phyloP scores from a whole-genome alignment of 2,113 vertebrate species.

The Steatornis caripensis region DNA sequence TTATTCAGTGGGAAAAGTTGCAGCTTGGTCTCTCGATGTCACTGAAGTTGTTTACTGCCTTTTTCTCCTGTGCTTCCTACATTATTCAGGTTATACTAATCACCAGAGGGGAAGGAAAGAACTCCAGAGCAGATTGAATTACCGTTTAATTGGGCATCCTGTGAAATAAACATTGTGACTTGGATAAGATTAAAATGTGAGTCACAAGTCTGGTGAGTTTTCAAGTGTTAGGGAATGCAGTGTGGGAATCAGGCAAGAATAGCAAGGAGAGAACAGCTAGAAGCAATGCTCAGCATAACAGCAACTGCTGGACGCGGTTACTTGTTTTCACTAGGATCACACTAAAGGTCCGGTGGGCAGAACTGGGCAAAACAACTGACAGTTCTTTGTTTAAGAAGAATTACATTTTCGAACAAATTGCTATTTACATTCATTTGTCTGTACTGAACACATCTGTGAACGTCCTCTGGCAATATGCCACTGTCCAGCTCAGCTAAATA shows the following conservation, averaged over 20 bases:
- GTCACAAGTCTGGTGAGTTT: slow-evolving; percentile 61
- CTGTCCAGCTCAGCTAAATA: not conserved
- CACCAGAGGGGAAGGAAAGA: slow-evolving; percentile 59
- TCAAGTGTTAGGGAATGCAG: not conserved
- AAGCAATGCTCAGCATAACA: not conserved
- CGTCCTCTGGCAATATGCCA: not conserved
- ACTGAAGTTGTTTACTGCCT: not conserved
- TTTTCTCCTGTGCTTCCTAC: not conserved
- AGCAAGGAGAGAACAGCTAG: not conserved
- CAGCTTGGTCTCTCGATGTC: not conserved
- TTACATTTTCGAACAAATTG: not conserved
- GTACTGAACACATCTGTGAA: not conserved
- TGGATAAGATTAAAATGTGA: slow-evolving; percentile 57
- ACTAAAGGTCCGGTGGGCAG: not conserved
- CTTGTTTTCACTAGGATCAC: slow-evolving; percentile 33
- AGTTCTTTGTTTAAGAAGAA: not conserved
- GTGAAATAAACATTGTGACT: slow-evolving; percentile 68
- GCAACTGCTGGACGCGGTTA: not conserved
- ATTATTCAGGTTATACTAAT: slow-evolving; percentile 62
- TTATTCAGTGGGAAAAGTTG: not conserved
- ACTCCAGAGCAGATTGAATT: slow-evolving; percentile 61
- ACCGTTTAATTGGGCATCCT: slow-evolving; percentile 64
- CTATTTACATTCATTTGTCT: not conserved
- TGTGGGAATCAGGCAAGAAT: not conserved
- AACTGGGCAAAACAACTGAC: not conserved